phyloP scores from a whole-genome alignment of 2,797 vertebrate genomes.

The Tolypeutes matacus region DNA sequence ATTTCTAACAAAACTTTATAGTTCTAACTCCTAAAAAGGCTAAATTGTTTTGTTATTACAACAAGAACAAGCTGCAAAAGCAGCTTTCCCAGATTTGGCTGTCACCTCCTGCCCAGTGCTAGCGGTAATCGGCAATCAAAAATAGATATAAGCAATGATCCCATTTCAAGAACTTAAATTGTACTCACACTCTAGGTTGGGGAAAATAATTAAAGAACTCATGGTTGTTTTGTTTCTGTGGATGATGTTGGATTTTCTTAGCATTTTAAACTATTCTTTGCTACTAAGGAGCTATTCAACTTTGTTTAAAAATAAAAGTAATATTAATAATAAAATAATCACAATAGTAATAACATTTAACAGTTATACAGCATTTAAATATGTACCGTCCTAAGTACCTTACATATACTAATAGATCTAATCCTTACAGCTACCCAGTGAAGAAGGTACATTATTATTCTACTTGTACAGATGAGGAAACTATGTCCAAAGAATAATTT shows the following conservation, averaged over 20 bases:
- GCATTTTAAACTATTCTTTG: neutral
- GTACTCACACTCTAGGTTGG: neutral
- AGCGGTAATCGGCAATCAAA: neutral
- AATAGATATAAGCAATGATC: neutral
- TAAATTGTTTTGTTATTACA: neutral
- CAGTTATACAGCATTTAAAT: neutral
- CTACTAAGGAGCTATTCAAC: neutral
- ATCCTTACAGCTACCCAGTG: neutral
- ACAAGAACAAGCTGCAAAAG: neutral
- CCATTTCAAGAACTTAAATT: neutral
- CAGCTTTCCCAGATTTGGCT: neutral
- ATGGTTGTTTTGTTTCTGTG: neutral
- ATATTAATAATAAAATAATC: neutral
- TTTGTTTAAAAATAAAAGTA: neutral
- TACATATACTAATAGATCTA: neutral
- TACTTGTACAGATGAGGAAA: neutral
- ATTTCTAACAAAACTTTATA: neutral
- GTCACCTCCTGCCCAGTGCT: neutral
- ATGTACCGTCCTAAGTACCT: neutral
- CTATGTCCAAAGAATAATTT: conserved; percentile 25
- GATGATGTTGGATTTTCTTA: neutral
- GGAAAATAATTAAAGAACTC: neutral
- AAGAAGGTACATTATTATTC: neutral
- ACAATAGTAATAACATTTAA: neutral
- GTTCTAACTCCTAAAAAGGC: neutral